Conservation (phyloP, 2,797 vertebrate species). For the Clarias laeviceps region DNA sequence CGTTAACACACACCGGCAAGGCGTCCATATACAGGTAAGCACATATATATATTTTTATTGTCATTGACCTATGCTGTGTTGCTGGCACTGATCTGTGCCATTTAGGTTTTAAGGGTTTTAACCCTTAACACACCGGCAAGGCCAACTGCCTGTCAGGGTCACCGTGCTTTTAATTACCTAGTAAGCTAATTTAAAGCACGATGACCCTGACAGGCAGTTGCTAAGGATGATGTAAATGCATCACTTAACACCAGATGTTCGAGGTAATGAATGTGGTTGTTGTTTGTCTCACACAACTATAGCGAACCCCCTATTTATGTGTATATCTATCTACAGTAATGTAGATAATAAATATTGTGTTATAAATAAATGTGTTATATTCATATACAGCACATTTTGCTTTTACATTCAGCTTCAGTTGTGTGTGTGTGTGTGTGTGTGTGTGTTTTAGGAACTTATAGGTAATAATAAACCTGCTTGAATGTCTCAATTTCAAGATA, state of each 20-base stretch:
- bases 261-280: background rate
- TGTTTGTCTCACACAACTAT: background rate
- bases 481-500: constrained; percentile 42
- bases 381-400: background rate
- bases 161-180: background rate
- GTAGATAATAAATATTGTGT: background rate
- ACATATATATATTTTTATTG: too few relatives aligned
- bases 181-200: background rate
- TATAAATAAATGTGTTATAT: too few relatives aligned
- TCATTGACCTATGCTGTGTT: too few relatives aligned
- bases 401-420: background rate
- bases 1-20: too few relatives aligned
- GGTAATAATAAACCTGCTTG: constrained; percentile 39
- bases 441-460: background rate
- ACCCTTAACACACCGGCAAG: too few relatives aligned
- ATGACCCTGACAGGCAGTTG: background rate
- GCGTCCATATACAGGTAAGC: too few relatives aligned
- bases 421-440: background rate
- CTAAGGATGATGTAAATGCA: background rate
- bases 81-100: too few relatives aligned
- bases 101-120: too few relatives aligned
- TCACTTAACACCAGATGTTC: background rate
- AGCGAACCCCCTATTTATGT: background rate
- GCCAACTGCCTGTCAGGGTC: too few relatives aligned
- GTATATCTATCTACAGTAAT: background rate